Evolutionary conservation across 2,113 vertebrate genomes (phyloP), one percentile per base, ranked within the genome.

Genomic region (Microcebus murinus): DNA sequence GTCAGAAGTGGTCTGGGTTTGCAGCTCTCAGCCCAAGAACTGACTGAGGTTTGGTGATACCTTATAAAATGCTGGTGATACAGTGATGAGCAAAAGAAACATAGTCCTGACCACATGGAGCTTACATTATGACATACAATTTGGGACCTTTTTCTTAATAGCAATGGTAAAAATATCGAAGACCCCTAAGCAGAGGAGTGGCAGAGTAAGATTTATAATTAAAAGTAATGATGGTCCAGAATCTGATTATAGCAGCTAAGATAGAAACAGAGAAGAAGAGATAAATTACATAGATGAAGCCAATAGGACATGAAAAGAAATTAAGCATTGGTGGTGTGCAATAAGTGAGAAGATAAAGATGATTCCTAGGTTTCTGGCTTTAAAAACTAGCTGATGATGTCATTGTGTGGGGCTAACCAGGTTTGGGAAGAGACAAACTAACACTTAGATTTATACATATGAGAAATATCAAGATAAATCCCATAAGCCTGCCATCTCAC

Each of bases 211-310:
- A n/a, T 93, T 85, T 76, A 23, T 89, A 39, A 59, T 93, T 96
- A 90, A 92, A 92, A 68, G 67, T n/a, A 85, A 42, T 68, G 31
- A 61, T 76, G 71, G 25, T 67, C 3, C 73, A 71, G 76, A 87
- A 80, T 76, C 11, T 31, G 92, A 94, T 59, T 92, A 81, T 8
- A 96, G 50, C 2, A 55, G 14, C n/a, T 57, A 55, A 77, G 57
- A 91, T 4, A 84, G 42, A 94, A 93, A 77, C 34, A 67, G 39
- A 74, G 20, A 23, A 52, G 13, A 31, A 59, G 42, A 91, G 73
- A 68, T 81, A 91, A 96, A 94, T 81, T 74, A 65, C 23, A 74
- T 18, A 86, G 93, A 91, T 65, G 31, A 86, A 95, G 76, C 91
- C 68, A 90, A 96, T 8, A 86, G 31, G 50, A 85, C 61, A 63